These are phyloP conservation scores for Crocuta crocuta DNA, from an alignment of 2,113 vertebrate species.

Conservation along the genomic window DNA sequence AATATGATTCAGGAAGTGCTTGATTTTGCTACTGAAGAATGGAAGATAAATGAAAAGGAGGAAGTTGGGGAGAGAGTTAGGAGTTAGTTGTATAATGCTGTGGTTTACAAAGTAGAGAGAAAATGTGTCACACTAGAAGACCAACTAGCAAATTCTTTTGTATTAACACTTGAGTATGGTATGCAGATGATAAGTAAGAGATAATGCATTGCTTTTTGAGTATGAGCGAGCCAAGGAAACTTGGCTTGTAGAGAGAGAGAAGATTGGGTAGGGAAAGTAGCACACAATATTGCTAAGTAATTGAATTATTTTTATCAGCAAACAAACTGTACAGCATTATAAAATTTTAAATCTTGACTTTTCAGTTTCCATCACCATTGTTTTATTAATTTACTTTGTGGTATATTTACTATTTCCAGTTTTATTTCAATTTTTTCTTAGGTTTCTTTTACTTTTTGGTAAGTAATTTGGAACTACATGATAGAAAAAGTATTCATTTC, in stretches of 20 bases:
- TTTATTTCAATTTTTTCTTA: neutral
- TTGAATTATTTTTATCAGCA: neutral
- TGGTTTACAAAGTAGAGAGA: neutral
- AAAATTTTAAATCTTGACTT: neutral
- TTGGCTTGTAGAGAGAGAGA: neutral
- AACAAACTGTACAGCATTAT: neutral
- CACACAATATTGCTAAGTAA: neutral
- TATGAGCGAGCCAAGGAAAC: neutral
- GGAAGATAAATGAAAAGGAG: neutral
- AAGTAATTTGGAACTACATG: neutral
- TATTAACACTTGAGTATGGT: neutral
- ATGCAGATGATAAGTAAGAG: neutral
- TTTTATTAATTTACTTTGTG: neutral
- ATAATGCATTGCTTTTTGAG: neutral
- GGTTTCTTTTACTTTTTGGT: neutral
- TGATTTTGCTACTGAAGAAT: neutral
- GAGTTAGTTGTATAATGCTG: neutral
- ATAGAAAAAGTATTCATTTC: neutral
- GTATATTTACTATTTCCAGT: neutral
- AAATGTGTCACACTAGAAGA: neutral
- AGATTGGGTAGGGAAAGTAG: neutral
- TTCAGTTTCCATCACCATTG: neutral
- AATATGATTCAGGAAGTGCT: neutral
- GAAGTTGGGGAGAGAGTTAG: rapidly evolving
- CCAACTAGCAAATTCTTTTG: neutral